Evolutionary conservation across 2,888 invertebrate species (phyloP).

Genomic region (Torymus tubicola): DNA sequence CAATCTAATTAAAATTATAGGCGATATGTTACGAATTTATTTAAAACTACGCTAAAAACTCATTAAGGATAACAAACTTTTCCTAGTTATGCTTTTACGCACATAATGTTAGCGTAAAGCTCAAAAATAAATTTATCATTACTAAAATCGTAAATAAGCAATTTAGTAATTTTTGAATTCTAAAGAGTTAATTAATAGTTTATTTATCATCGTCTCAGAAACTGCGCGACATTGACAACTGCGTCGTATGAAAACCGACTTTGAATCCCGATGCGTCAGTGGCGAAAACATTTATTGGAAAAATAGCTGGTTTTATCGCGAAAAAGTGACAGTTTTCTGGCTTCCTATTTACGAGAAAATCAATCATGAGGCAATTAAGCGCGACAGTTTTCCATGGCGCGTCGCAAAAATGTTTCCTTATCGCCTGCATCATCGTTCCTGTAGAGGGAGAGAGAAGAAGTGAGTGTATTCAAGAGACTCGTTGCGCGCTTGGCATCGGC

Average conservation of each 20-base stretch:
- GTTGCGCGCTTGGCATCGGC: no score
- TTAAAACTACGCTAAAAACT: neutral
- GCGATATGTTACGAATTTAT: neutral
- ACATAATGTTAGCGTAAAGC: no score
- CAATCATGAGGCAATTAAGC: conserved; percentile 60
- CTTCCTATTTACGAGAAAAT: conserved; percentile 61
- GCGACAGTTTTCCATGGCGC: conserved; percentile 7
- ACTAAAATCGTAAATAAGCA: conserved; percentile 40
- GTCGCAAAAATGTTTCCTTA: conserved; percentile 20
- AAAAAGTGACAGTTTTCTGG: conserved; percentile 52
- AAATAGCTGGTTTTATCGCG: conserved; percentile 40
- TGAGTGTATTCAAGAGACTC: no score
- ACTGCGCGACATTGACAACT: conserved; percentile 34
- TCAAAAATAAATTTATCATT: conserved; percentile 15
- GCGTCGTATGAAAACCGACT: conserved; percentile 22
- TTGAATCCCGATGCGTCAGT: conserved; percentile 14
- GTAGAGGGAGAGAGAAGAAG: no score
- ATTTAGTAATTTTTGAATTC: conserved; percentile 36
- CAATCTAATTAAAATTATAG: conserved; percentile 34
- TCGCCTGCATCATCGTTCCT: neutral
- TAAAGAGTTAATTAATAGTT: conserved; percentile 45
- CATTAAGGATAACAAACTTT: neutral
- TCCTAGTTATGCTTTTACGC: neutral
- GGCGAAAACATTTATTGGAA: conserved; percentile 16
- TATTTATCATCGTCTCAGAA: conserved; percentile 28